Evolutionary conservation across 2,888 invertebrate species (phyloP), one percentile per base, ranked within the genome.

Genomic region (Bembecia ichneumoniformis): DNA sequence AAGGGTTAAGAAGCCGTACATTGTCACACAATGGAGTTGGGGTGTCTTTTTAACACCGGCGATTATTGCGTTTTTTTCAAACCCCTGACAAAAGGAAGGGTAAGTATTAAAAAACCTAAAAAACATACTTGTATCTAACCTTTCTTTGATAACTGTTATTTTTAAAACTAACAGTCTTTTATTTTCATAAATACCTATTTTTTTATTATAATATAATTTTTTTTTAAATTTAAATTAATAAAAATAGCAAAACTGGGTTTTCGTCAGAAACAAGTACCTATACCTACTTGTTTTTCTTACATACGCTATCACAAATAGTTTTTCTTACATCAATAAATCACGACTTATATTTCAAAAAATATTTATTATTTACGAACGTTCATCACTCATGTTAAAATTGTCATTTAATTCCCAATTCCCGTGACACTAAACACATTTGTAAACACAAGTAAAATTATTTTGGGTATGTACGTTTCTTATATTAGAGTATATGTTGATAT

Each of bases 1-100:
- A 68, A 72, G 81, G 79, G 82, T 78, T 84, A 82, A 82, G 82
- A 84, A 86, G 82, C 82, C 82, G 66, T 74, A 77, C 73, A 68
- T 66, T 67, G 66, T 62, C 64, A 62, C 74, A 77, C 76, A 79
- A 81, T 71, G 9, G 20, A 20, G 28, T 28, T 66, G 72, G 80
- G 83, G 75, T 80, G 82, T 82, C 77, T 81, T 79, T 81, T 83
- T 84, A 82, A 83, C 82, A 76, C 77, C 69, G 66, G 73, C 71
- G 66, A 70, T 78, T 83, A 78, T 75, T 66, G 69, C 73, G 74
- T 61, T 63, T 61, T 68, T 68, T 65, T 68, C 74, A 75, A 68
- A 64, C 55, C 63, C 66, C 64, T 66, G 61, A 62, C 59, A 66
- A 51, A 55, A 63, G 54, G 70, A 77, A 80, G 83, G 83, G 83